Evolutionary conservation across 2,797 vertebrate species (phyloP).

Genomic region (Salarias fasciatus): DNA sequence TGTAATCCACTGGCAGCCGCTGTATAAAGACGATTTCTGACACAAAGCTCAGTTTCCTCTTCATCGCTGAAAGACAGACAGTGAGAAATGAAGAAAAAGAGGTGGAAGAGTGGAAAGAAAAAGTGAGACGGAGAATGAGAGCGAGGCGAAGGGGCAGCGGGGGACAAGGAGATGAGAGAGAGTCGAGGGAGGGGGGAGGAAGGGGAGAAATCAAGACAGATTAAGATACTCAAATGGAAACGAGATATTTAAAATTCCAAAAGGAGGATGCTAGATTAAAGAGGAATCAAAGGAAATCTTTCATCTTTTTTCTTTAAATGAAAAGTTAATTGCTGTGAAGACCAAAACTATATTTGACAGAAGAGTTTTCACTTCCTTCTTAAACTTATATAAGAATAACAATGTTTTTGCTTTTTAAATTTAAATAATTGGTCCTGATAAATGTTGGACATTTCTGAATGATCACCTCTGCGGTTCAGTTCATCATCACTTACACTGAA

Average conservation of each 20-base stretch:
- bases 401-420: background rate
- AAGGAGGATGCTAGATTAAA: slow-evolving; percentile 42
- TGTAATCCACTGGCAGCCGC: slow-evolving; percentile 68
- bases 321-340: slow-evolving; percentile 17
- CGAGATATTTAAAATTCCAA: slow-evolving; percentile 22
- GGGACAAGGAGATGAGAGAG: slow-evolving; percentile 2
- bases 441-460: background rate
- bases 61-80: slow-evolving; percentile 27
- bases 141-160: background rate
- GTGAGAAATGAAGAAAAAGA: slow-evolving; percentile 13
- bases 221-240: slow-evolving; percentile 35
- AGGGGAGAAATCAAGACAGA: slow-evolving; percentile 5
- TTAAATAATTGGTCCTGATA: too few relatives aligned
- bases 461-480: background rate
- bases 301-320: slow-evolving; percentile 30
- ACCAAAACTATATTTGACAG: slow-evolving; percentile 12
- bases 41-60: slow-evolving; percentile 55
- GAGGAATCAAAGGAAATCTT: slow-evolving; percentile 38
- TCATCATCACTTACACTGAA: background rate
- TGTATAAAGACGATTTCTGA: slow-evolving; percentile 65
- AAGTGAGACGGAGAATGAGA: slow-evolving; percentile 5
- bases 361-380: background rate
- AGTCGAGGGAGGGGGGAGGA: background rate
- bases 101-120: slow-evolving; percentile 6
- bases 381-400: background rate